Conservation (phyloP, 2,797 vertebrate species). For the Lepus oiostolus region DNA sequence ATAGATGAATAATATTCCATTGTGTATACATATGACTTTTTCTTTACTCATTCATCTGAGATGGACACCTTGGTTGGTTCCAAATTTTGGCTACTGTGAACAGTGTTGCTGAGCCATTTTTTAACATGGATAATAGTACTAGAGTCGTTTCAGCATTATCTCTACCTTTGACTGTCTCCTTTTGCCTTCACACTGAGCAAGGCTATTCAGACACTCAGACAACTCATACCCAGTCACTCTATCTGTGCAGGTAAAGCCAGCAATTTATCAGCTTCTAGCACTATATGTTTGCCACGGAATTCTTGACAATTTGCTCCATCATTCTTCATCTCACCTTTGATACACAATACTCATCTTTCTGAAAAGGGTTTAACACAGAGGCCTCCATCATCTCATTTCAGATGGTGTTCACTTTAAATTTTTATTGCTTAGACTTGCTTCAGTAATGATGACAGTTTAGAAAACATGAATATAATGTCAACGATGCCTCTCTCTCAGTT, state of each 20-base stretch:
- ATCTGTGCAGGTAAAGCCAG: not conserved
- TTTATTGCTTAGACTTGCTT: conserved; percentile 15
- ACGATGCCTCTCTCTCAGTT: not conserved
- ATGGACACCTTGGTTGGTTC: too few species aligned
- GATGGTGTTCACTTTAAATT: not conserved
- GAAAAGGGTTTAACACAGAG: not conserved
- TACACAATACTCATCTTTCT: not conserved
- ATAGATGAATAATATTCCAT: too few species aligned
- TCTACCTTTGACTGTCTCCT: not conserved
- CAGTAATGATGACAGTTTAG: conserved; percentile 26
- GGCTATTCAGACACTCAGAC: not conserved
- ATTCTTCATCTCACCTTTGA: not conserved
- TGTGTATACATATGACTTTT: too few species aligned
- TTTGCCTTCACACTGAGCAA: not conserved
- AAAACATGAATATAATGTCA: not conserved
- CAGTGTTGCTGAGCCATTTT: too few species aligned
- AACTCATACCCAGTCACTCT: not conserved
- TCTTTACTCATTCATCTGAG: too few species aligned
- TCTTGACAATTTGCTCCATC: not conserved
- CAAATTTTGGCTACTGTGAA: too few species aligned
- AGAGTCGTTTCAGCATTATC: not conserved
- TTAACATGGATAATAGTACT: not conserved
- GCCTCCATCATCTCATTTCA: not conserved
- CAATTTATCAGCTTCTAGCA: not conserved
- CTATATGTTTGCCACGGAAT: not conserved